Evolutionary conservation across 2,888 invertebrate species (phyloP), one percentile per base, ranked within the genome.

Genomic region (Chromoteleia sp.): DNA sequence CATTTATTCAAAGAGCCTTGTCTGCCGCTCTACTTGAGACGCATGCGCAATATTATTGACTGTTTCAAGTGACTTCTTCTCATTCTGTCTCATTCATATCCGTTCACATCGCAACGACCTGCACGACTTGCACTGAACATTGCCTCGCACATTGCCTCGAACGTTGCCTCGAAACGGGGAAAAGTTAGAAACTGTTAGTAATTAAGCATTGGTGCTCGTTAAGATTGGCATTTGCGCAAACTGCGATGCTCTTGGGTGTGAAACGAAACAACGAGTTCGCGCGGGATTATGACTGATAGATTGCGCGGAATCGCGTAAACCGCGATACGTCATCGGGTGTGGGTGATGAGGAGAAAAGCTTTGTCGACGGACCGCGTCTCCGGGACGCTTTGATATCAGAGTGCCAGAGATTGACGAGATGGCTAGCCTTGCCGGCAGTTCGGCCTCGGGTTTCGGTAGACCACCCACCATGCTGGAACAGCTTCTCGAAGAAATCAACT

Each of bases 401-500:
- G n/a, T 70, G 48, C 54, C 29, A 30, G 8, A 67, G 14, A 17
- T 21, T 30, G 19, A 56, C 15, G 19, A 70, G 52, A 91, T 91
- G 91, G 90, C 91, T 30, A 90, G 85, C 74, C 81, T 89, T 19
- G 88, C 90, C 71, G 86, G 89, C 58, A 87, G 89, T 82, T 88
- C 90, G 36, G 80, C 87, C 30, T 80, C 88, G 25, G 88, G 88
- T 67, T 87, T 92, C 50, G 86, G 93, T 70, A 92, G 93, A 87
- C 92, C 93, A 15, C 94, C 95, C 15, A 96, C 96, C 29, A 95
- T 96, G 91, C 92, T 98, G 86, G 97, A 97, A 89, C 97, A 97
- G 89, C 93, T 98, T 71, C 93, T 98, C 78, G 97, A 97, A 90
- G 98, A 98, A 92, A 98, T 98, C 85, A 97, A 97, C 92, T 98